Evolutionary conservation across 2,888 invertebrate genomes (phyloP).

Genomic region (Tortricodes alternella): DNA sequence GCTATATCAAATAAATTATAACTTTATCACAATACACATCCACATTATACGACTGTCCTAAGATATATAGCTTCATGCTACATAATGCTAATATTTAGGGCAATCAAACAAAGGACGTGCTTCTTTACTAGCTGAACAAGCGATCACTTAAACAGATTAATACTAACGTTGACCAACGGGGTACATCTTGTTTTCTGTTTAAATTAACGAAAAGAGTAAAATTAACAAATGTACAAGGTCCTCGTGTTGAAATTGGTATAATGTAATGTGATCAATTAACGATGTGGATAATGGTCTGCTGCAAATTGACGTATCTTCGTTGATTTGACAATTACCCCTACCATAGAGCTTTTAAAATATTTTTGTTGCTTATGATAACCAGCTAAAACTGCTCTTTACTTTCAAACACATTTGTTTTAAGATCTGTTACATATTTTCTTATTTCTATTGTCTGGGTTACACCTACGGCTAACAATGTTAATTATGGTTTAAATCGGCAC

Average conservation of each 20-base stretch:
- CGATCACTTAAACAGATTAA: slow-evolving; percentile 29
- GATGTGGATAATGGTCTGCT: slow-evolving; percentile 51
- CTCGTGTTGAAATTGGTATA: slow-evolving; percentile 58
- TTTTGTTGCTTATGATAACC: too few relatives aligned
- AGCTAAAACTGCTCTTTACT: too few relatives aligned
- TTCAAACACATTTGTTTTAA: too few relatives aligned
- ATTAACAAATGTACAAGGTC: slow-evolving; percentile 50
- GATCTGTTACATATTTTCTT: too few relatives aligned
- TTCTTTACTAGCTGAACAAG: slow-evolving; percentile 38
- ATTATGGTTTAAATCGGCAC: too few relatives aligned
- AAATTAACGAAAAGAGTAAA: slow-evolving; percentile 60
- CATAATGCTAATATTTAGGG: slow-evolving; percentile 56
- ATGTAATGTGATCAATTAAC: slow-evolving; percentile 62
- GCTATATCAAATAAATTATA: slow-evolving; percentile 45
- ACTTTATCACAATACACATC: slow-evolving; percentile 20
- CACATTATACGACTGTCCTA: slow-evolving; percentile 17
- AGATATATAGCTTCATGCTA: slow-evolving; percentile 24
- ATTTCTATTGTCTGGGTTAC: too few relatives aligned
- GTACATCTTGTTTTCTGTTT: slow-evolving; percentile 65
- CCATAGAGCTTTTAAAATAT: slow-evolving; percentile 28
- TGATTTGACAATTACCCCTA: slow-evolving; percentile 41
- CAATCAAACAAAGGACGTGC: slow-evolving; percentile 75
- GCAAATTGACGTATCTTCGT: slow-evolving; percentile 47
- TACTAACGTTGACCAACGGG: slow-evolving; percentile 79
- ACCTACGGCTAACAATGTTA: too few relatives aligned